Percentiles rank a stretch among this genome's conserved stretches.
Evolutionary conservation across 2,888 invertebrate species (phyloP).

Genomic region (Andrena hattorfiana): DNA sequence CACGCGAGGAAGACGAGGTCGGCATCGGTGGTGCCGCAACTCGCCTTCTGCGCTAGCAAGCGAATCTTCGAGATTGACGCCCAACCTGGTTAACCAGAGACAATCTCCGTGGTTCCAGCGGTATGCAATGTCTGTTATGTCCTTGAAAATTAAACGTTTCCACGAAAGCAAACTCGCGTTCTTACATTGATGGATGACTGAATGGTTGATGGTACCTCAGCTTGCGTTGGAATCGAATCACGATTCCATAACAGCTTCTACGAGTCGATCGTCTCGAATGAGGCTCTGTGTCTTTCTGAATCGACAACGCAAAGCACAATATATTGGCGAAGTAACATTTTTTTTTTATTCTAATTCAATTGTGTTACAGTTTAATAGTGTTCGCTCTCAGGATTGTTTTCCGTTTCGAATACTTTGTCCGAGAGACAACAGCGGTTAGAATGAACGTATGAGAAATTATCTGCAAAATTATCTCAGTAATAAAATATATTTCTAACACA

Average conservation of each 20-base stretch:
- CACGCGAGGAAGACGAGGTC: constrained; percentile 57
- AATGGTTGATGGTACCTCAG: neutral
- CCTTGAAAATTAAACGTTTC: constrained; percentile 19
- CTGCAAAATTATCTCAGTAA: constrained; percentile 79
- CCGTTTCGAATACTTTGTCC: constrained; percentile 18
- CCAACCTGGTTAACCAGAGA: constrained; percentile 42
- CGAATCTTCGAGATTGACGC: constrained; percentile 86
- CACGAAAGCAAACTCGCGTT: neutral
- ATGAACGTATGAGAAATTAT: constrained; percentile 54
- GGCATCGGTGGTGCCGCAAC: constrained; percentile 85
- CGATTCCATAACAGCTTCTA: no score
- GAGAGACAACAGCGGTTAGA: constrained; percentile 38
- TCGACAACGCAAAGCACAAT: constrained; percentile 23
- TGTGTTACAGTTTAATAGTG: constrained; percentile 48
- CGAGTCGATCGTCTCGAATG: no score
- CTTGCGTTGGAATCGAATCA: no score
- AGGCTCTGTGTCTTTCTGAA: neutral
- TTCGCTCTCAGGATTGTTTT: constrained; percentile 38
- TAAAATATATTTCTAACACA: constrained; percentile 82
- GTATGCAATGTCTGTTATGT: neutral
- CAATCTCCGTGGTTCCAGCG: neutral
- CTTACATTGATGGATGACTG: neutral
- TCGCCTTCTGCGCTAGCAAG: constrained; percentile 87
- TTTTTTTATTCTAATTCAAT: constrained; percentile 49
- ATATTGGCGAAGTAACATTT: constrained; percentile 47